Conservation (phyloP, 2,888 invertebrate genomes). For the Chrysopilus asiliformis region DNA sequence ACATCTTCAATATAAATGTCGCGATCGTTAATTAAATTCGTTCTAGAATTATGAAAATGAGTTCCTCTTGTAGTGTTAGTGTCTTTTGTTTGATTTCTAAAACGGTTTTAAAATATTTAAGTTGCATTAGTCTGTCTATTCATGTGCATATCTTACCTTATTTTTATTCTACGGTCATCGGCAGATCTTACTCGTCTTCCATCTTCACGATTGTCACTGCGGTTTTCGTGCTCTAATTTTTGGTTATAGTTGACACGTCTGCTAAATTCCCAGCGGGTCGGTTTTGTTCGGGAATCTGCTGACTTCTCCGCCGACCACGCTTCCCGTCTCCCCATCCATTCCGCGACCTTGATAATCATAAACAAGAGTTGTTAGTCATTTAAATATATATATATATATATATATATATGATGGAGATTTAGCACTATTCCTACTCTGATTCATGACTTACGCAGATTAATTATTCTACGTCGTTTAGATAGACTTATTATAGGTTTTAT, state of each 20-base stretch:
- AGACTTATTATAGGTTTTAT: too few species aligned
- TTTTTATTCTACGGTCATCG: constrained; percentile 31
- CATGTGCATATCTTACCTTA: too few species aligned
- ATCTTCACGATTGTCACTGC: constrained; percentile 22
- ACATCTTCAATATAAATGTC: constrained; percentile 32
- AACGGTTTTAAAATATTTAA: constrained; percentile 8
- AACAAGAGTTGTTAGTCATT: too few species aligned
- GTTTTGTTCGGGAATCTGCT: constrained; percentile 48
- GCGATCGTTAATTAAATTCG: constrained; percentile 34
- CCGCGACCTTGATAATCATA: constrained; percentile 43
- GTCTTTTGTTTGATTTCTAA: constrained; percentile 23
- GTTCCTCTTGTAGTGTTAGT: constrained; percentile 32
- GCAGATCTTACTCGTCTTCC: constrained; percentile 26
- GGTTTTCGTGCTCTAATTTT: constrained; percentile 36
- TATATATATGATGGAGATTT: too few species aligned
- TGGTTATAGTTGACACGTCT: constrained; percentile 39
- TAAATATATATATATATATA: too few species aligned
- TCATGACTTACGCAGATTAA: too few species aligned
- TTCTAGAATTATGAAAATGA: constrained; percentile 35
- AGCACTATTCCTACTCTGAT: too few species aligned
- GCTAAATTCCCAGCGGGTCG: constrained; percentile 62
- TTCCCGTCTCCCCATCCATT: constrained; percentile 64
- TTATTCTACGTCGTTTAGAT: too few species aligned
- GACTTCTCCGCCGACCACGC: constrained; percentile 73
- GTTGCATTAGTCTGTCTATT: too few species aligned